Evolutionary conservation across 2,797 vertebrate genomes (phyloP), one percentile per base, ranked within the genome.

Genomic region (Percopsis omiscomaycus): DNA sequence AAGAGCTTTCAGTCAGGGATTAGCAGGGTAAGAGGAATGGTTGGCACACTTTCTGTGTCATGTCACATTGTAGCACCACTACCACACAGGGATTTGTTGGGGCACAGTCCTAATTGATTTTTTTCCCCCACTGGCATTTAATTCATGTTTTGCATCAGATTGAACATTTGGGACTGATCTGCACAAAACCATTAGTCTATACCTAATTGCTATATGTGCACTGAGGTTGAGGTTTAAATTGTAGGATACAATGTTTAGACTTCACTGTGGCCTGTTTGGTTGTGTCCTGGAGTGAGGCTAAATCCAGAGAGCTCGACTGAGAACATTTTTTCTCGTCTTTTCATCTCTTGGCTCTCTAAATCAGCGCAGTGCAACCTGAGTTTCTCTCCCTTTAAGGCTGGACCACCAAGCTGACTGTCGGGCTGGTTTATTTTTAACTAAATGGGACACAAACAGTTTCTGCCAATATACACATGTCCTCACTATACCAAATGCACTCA

Each of bases 21-120:
- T 52, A 66, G 60, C 61, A 64, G 51, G 68, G 66, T 59, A 69
- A 68, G 54, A 49, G 53, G 59, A 75, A 79, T 68, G 69, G 73
- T 70, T 81, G 68, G 61, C 69, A 82, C 59, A 53, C 58, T 66
- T 66, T 71, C 37, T 54, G 47, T 13, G 37, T 52, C 4, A 37
- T 69, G 73, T 61, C 16, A 48, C 22, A 37, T 59, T 45, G 57
- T 32, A 27, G 45, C 49, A 47, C 56, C 55, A 63, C 50, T 56
- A 48, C 32, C 29, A n/a, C 46, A 69, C 16, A 49, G 49, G 3
- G 9, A 45, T 62, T 64, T 68, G 47, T 79, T 61, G 69, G 69
- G 66, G 28, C 62, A 51, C 50, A 66, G 65, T 57, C 68, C 52
- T 71, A 16, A 14, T 60, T 37, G 63, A 68, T 68, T 32, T 72